Base-by-base conservation (phyloP, 2,113 vertebrate genomes). In the Bujurquina vittata region DNA sequence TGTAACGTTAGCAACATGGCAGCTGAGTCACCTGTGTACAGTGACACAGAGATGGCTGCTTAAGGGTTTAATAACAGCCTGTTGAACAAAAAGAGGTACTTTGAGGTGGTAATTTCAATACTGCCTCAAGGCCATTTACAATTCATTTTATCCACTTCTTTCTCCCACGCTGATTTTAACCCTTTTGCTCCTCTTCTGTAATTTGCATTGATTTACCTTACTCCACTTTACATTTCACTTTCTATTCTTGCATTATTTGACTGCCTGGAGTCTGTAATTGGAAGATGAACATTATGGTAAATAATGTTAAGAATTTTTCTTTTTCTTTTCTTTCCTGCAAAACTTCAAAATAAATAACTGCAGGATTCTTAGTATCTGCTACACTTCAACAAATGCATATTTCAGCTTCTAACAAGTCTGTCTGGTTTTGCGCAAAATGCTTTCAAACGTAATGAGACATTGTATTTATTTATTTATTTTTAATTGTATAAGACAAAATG, bases 51-150 rank as follows among this genome's bases (percentile, higher is more conserved):
- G 31, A 82, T 22, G 75, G 60, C 56, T 72, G 54, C 80, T 4
- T 29, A 79, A 55, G 74, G 83, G 14, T 76, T 81, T 81, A 72
- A 79, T 77, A 78, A 77, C 31, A 63, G 62, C 65, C 49, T 81
- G 67, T 63, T 23, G 43, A 80, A 74, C 54, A 82, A 75, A 82
- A 52, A 88, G 61, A 74, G 12, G 10, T 80, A 76, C 59, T 37
- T 83, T 86, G 15, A 73, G 46, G 33, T 52, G 52, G 22, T 33
- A 26, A 84, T 73, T 83, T 14, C 81, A 90, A 63, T 80, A 79
- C 55, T 65, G 72, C 75, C 76, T 86, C 35, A 74, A 83, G 80
- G 75, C 76, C 58, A 59, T 87, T 89, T 79, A 31, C 58, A 59
- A 46, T 86, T 81, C 29, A 61, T 73, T 89, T 80, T 56, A 67